Evolutionary conservation across 1,140 invertebrate genomes (phyloP).

Genomic region (Cataglyphis hispanica): DNA sequence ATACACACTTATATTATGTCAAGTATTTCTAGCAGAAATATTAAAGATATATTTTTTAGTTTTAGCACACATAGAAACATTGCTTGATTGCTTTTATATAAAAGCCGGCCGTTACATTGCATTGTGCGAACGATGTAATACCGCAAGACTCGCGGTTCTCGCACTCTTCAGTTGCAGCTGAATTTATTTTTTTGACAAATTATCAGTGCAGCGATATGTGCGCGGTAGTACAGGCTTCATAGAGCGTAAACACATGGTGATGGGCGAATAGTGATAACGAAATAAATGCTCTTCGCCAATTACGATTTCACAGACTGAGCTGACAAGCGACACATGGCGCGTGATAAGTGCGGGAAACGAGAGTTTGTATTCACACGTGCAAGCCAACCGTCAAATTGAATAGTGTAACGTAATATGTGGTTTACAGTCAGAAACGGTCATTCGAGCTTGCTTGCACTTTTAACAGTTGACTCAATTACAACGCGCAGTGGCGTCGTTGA

Average conservation of each 20-base stretch:
- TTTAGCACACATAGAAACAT: background rate
- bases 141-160: background rate
- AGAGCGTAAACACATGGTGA: conserved; percentile 7
- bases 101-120: background rate
- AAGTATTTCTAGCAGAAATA: background rate
- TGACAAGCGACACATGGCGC: conserved; percentile 50
- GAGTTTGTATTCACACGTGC: conserved; percentile 49
- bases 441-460: conserved; percentile 60
- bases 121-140: background rate
- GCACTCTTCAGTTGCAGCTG: conserved; percentile 13
- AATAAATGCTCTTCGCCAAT: conserved; percentile 55
- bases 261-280: conserved; percentile 39
- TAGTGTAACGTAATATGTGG: conserved; percentile 62
- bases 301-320: conserved; percentile 48
- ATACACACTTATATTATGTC: too few relatives aligned
- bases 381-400: conserved; percentile 62
- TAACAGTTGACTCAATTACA: conserved; percentile 63
- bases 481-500: conserved; percentile 52
- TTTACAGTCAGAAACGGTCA: conserved; percentile 55
- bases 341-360: conserved; percentile 58
- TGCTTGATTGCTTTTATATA: background rate
- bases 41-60: background rate
- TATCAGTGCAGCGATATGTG: background rate
- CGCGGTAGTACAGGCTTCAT: background rate
- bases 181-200: conserved; percentile 54